Evolutionary conservation across 1,140 invertebrate genomes (phyloP), one percentile per base, ranked within the genome.

Genomic region (Andrena cerasifolii): DNA sequence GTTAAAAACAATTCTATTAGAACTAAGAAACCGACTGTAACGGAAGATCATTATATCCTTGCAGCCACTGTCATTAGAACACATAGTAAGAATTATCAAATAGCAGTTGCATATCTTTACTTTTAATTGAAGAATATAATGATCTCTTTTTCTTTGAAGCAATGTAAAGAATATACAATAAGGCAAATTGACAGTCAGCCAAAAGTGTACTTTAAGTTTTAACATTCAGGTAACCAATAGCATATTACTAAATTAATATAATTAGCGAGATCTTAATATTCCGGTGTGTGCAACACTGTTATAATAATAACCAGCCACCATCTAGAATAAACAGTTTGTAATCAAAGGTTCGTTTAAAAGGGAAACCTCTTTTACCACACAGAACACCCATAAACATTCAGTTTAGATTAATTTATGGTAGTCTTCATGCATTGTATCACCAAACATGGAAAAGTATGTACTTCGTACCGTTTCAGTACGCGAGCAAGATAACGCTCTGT

Each of bases 291-390:
- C 85, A 87, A 81, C 53, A 85, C 62, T 86, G 59, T 74, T 82
- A 40, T 86, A 76, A 82, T 77, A 80, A 81, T 86, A 86, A 89
- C 86, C 89, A 89, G 84, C 83, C 89, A 90, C 89, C 88, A 88
- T 87, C 80, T 82, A 90, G 47, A 59, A 53, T 63, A 66, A 63
- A 78, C 49, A 65, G 78, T 72, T 65, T 78, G n/a, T 65, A 82
- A 53, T 84, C 21, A 65, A 76, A 68, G 33, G 18, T 79, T 62
- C 21, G 18, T 58, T 31, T 73, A 26, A 68, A 66, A 71, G 24
- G 31, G 54, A 45, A 43, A 53, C 65, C 36, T 68, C 51, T 26
- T 78, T 59, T 77, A 83, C 45, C 71, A 74, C 70, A 82, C 61
- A 61, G 40, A 80, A 78, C 74, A 80, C 51, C 58, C 79, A 77